A percentile compares a stretch with the other conserved stretches of the same genome.
These are phyloP conservation scores for Drosophila seguyi DNA, from an alignment of 1,140 invertebrate species.

Conservation along the genomic window DNA sequence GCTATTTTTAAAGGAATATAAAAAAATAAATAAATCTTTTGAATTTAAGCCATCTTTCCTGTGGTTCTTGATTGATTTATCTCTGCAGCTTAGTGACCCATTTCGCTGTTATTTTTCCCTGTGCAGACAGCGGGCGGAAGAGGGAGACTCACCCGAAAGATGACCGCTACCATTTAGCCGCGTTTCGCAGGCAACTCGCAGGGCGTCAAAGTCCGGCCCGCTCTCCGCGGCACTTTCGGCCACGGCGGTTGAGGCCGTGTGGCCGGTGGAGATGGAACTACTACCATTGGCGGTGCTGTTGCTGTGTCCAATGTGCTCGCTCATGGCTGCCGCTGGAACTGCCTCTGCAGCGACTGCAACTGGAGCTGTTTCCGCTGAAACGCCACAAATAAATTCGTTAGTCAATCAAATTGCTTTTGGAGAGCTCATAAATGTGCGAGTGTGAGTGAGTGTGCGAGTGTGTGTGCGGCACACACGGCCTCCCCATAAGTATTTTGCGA, in stretches of 20 bases:
- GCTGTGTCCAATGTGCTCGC: slow-evolving; percentile 42
- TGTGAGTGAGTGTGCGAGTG: slow-evolving; percentile 12
- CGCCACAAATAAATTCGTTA: slow-evolving; percentile 39
- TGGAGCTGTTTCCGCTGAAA: slow-evolving; percentile 48
- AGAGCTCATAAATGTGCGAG: slow-evolving; percentile 30
- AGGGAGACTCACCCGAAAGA: slow-evolving; percentile 22
- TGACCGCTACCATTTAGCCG: slow-evolving; percentile 57
- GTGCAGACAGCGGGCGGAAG: neutral
- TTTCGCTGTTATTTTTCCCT: neutral
- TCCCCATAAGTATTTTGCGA: slow-evolving; percentile 51
- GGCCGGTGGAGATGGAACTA: slow-evolving; percentile 11
- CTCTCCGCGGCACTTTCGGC: slow-evolving; percentile 62
- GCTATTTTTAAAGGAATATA: neutral
- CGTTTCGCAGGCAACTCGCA: slow-evolving; percentile 53
- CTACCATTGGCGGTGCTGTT: slow-evolving; percentile 20
- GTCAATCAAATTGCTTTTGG: slow-evolving; percentile 56
- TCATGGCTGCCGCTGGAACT: slow-evolving; percentile 34
- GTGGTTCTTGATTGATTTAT: neutral
- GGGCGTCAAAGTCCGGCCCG: slow-evolving; percentile 65
- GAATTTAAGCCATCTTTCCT: neutral
- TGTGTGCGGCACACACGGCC: neutral
- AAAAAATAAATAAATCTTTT: fast-evolving
- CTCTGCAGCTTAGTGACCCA: neutral
- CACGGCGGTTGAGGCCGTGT: slow-evolving; percentile 18
- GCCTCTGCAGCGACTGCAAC: slow-evolving; percentile 23